Conservation (phyloP, 2,888 invertebrate species). For the Liopterus haemorrhoidalis region DNA sequence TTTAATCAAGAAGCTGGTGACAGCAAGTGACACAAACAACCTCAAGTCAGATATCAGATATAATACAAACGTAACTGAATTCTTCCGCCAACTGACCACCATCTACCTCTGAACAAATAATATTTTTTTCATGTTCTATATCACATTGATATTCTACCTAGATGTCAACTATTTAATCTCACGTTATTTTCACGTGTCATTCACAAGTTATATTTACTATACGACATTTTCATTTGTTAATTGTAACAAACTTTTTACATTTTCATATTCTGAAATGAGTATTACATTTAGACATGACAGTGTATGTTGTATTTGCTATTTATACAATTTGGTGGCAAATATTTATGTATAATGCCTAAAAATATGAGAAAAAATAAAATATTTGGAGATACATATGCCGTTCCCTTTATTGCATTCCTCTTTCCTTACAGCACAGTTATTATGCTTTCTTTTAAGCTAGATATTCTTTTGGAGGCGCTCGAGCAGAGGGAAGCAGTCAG, state of each 20-base stretch:
- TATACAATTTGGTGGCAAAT: conserved; percentile 43
- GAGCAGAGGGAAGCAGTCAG: too few relatives aligned
- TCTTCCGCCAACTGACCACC: conserved; percentile 16
- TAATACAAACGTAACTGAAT: conserved; percentile 12
- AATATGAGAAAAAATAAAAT: conserved; percentile 38
- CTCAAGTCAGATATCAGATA: neutral
- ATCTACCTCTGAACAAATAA: conserved; percentile 13
- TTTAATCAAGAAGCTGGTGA: neutral
- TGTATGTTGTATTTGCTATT: conserved; percentile 42
- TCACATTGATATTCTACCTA: too few relatives aligned
- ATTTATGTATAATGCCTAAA: conserved; percentile 42
- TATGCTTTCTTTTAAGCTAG: too few relatives aligned
- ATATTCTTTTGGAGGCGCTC: too few relatives aligned
- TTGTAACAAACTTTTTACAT: too few relatives aligned
- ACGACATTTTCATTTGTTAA: too few relatives aligned
- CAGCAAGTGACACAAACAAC: neutral
- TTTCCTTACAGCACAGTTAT: too few relatives aligned
- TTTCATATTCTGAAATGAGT: conserved; percentile 42
- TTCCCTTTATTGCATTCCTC: too few relatives aligned
- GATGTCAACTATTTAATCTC: too few relatives aligned
- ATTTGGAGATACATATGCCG: conserved; percentile 35
- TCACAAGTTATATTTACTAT: too few relatives aligned
- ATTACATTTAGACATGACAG: conserved; percentile 32
- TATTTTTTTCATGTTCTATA: neutral
- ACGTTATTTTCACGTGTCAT: too few relatives aligned